Conservation (phyloP, 1,140 invertebrate species). For the Asbolus verrucosus region DNA sequence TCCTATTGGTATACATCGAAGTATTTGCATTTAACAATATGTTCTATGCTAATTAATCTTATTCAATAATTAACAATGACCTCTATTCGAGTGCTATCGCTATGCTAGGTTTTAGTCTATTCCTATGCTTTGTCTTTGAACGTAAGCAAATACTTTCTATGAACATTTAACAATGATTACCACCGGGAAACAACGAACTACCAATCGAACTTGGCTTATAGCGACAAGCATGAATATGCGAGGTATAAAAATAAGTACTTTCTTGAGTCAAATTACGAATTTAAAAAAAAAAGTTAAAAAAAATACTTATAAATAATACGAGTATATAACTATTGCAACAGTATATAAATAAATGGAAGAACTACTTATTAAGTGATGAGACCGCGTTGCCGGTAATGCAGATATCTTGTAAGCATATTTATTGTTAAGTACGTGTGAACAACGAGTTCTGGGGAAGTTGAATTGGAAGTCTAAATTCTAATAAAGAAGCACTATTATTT, state of each 20-base stretch:
- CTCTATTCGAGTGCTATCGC: conserved; percentile 59
- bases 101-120: conserved; percentile 43
- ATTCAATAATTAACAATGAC: conserved; percentile 65
- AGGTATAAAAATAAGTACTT: conserved; percentile 55
- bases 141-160: conserved; percentile 44
- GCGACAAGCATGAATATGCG: conserved; percentile 51
- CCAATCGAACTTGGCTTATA: conserved; percentile 45
- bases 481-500: conserved; percentile 48
- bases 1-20: conserved; percentile 44
- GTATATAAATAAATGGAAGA: conserved; percentile 54
- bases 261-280: conserved; percentile 42
- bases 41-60: conserved; percentile 57
- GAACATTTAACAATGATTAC: conserved; percentile 56
- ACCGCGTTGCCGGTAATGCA: conserved; percentile 34
- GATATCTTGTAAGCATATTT: conserved; percentile 21
- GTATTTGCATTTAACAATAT: conserved; percentile 54
- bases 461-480: conserved; percentile 52
- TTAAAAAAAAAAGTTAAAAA: conserved; percentile 27
- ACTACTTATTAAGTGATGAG: conserved; percentile 45
- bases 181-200: conserved; percentile 51
- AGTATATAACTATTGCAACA: conserved; percentile 42
- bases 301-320: conserved; percentile 39
- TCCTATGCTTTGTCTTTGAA: conserved; percentile 36
- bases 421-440: conserved; percentile 42
- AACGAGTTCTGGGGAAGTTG: conserved; percentile 49